Evolutionary conservation across 2,797 vertebrate species (phyloP), one percentile per base, ranked within the genome.

Genomic region (Tragelaphus eurycerus): DNA sequence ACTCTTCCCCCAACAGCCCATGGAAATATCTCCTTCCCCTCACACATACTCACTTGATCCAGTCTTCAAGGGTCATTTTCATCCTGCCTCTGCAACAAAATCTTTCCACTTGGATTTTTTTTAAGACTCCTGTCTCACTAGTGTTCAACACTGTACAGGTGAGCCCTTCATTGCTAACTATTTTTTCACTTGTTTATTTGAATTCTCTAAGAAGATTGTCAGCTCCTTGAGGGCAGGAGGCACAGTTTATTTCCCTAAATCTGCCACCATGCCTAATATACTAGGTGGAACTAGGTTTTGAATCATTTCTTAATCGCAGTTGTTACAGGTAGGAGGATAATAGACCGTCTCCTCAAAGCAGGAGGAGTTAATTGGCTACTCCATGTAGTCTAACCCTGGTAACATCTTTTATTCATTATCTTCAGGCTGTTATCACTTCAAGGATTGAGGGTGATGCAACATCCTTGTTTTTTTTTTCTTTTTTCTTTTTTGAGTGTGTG

Each of bases 401-500:
- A 29, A 91, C 71, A 34, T 86, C 74, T 74, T 55, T 50, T 62
- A 60, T 31, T 94, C 52, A 50, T 64, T 79, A 54, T 87, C 83
- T 79, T 93, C 29, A 74, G 71, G 15, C 31, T 60, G 17, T 48
- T 64, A 25, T 91, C 67, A 57, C 16, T 90, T 7, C 31, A 55
- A n/a, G 16, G 59, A 62, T 21, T 1, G 0, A 12, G 7, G 17
- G 3, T 92, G 89, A 90, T 19, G 74, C 25, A 82, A 64, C 12
- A 88, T 87, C 64, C 88, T 93, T 86, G 23, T 67, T 74, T 13
- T 43, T 13, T 13, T 74, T 27, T 38, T 13, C 21, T 43, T 29
- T 60, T 60, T 60, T 23, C 13, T 76, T 25, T 14, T 74, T 38
- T 71, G 34, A 71, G 67, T 38, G 52, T 98, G 98, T 98, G 98